A percentile compares a stretch with the other conserved stretches of the same genome.
Evolutionary conservation across 2,113 vertebrate species (phyloP).

Genomic region (Forbesichthys agassizii): DNA sequence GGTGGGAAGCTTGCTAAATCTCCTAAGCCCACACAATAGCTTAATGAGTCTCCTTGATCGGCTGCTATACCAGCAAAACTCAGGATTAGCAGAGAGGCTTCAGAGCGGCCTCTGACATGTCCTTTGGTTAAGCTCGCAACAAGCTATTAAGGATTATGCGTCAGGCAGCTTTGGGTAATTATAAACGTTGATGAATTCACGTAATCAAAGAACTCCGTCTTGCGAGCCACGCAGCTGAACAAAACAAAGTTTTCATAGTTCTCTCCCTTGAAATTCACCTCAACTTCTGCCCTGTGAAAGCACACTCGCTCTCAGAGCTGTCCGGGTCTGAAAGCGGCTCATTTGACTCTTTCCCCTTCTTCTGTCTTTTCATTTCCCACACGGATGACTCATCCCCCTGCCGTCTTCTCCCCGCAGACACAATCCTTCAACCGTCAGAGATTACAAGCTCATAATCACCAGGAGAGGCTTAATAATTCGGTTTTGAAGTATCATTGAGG

Average conservation of each 20-base stretch:
- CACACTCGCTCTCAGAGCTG: constrained; percentile 27
- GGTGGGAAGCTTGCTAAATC: neutral
- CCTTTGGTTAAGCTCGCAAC: constrained; percentile 32
- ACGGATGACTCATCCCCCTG: constrained; percentile 54
- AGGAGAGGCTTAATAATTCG: constrained; percentile 46
- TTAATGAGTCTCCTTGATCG: constrained; percentile 33
- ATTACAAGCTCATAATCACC: constrained; percentile 57
- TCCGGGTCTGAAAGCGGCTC: constrained; percentile 52
- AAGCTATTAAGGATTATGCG: constrained; percentile 45
- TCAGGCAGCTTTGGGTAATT: constrained; percentile 30
- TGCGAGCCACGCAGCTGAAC: neutral
- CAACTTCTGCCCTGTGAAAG: neutral
- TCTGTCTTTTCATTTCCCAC: constrained; percentile 30
- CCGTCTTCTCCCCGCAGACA: constrained; percentile 20
- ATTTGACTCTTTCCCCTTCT: constrained; percentile 3
- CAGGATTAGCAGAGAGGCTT: constrained; percentile 33
- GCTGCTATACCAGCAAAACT: constrained; percentile 49
- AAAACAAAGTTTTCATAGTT: constrained; percentile 2
- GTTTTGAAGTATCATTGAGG: constrained; percentile 36
- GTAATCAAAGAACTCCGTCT: neutral
- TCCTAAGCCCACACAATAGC: constrained; percentile 20
- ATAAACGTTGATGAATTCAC: constrained; percentile 35
- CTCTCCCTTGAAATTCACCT: neutral
- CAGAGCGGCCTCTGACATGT: constrained; percentile 34
- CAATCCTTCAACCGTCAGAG: constrained; percentile 45